Conservation (phyloP, 2,888 invertebrate species). For the Drosophila atripex region DNA sequence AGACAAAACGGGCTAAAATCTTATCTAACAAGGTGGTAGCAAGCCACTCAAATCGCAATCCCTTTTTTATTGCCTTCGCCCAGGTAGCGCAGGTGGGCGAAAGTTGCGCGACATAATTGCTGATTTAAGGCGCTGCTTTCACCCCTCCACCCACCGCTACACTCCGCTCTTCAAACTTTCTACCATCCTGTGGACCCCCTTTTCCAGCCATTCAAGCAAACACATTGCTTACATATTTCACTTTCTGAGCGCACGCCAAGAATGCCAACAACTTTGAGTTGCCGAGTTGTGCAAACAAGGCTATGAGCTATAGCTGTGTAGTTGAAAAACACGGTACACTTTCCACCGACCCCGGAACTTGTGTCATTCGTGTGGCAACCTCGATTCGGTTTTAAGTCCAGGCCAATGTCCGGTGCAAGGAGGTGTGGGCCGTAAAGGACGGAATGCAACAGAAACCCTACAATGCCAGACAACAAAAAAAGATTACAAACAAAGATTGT, state of each 20-base stretch:
- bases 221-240: conserved; percentile 55
- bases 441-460: conserved; percentile 21
- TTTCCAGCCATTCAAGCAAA: conserved; percentile 25
- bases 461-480: not conserved
- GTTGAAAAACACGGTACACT: not conserved
- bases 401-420: conserved; percentile 23
- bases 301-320: conserved; percentile 11
- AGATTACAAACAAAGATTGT: not conserved
- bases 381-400: conserved; percentile 32
- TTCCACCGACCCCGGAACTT: conserved; percentile 9
- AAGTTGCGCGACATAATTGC: conserved; percentile 58
- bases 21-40: conserved; percentile 59
- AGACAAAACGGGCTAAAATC: conserved; percentile 54
- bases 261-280: conserved; percentile 41
- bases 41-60: conserved; percentile 46
- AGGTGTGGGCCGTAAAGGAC: conserved; percentile 9
- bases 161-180: not conserved
- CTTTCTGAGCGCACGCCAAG: conserved; percentile 44
- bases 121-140: conserved; percentile 50
- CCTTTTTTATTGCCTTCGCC: conserved; percentile 41
- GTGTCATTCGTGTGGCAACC: conserved; percentile 36
- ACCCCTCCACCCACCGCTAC: not conserved
- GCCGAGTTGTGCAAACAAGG: conserved; percentile 42
- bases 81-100: conserved; percentile 11
- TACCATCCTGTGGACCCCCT: conserved; percentile 4